These are phyloP conservation scores for Gryllus longicercus DNA, from an alignment of 2,888 invertebrate species.

Conservation along the genomic window DNA sequence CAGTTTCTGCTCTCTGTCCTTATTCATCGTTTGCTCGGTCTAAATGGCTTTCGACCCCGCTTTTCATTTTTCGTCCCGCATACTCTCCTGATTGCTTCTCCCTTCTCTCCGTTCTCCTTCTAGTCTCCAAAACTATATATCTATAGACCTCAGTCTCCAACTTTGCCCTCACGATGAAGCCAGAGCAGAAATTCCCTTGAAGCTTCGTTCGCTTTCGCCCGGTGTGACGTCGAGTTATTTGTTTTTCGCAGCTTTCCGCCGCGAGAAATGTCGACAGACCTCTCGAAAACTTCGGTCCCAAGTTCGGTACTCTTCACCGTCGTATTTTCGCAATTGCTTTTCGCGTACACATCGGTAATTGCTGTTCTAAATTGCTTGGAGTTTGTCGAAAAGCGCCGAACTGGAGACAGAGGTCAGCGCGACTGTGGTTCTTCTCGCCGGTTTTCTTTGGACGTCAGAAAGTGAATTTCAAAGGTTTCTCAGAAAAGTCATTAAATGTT, in stretches of 20 bases:
- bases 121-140: no score
- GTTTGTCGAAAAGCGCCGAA: not conserved
- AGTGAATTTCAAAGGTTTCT: not conserved
- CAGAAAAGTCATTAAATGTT: conserved; percentile 6
- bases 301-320: not conserved
- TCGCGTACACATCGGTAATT: not conserved
- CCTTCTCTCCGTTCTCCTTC: no score
- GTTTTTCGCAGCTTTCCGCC: not conserved
- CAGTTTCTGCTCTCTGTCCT: no score
- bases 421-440: not conserved
- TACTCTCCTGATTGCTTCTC: no score
- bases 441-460: not conserved
- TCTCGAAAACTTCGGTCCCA: not conserved
- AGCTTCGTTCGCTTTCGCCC: no score
- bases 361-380: not conserved
- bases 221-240: not conserved
- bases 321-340: conserved; percentile 8
- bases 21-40: no score
- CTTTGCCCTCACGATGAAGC: no score
- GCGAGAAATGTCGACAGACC: not conserved
- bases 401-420: not conserved
- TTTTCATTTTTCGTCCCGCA: no score
- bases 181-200: no score
- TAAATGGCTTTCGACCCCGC: no score
- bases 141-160: no score